Evolutionary conservation across 2,113 vertebrate species (phyloP).

Genomic region (Lasiurus cinereus): DNA sequence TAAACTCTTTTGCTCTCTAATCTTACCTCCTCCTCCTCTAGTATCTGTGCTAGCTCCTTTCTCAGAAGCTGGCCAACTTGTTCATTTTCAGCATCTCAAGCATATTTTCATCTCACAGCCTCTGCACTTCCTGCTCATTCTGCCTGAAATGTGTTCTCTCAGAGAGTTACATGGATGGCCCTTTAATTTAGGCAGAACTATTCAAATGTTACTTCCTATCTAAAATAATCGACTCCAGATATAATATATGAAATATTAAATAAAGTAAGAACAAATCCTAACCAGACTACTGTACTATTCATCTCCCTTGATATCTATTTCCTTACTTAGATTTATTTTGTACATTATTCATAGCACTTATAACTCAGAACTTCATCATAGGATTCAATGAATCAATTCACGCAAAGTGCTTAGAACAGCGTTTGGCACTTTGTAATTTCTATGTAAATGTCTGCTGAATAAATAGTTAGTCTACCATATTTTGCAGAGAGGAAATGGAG

Average conservation of each 20-base stretch:
- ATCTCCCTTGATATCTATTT: background rate
- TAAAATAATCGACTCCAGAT: background rate
- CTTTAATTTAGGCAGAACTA: background rate
- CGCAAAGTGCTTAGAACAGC: background rate
- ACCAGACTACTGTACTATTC: background rate
- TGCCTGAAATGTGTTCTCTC: background rate
- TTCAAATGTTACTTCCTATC: background rate
- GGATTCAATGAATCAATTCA: background rate
- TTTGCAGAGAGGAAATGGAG: background rate
- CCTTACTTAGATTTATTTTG: background rate
- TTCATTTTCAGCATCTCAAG: background rate
- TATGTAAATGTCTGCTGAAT: constrained; percentile 6
- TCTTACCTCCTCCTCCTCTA: background rate
- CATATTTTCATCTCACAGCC: background rate
- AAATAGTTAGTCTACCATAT: background rate
- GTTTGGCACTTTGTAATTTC: background rate
- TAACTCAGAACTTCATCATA: background rate
- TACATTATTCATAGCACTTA: background rate
- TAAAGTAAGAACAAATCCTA: background rate
- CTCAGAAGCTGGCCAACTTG: background rate
- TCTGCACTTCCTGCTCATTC: background rate
- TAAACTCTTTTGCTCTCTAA: background rate
- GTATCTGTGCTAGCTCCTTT: background rate
- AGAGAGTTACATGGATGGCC: background rate
- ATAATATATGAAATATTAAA: background rate